A percentile compares a stretch with the other conserved stretches of the same genome.
phyloP scores from a whole-genome alignment of 2,113 vertebrate genomes.

The Pseudopodoces humilis region DNA sequence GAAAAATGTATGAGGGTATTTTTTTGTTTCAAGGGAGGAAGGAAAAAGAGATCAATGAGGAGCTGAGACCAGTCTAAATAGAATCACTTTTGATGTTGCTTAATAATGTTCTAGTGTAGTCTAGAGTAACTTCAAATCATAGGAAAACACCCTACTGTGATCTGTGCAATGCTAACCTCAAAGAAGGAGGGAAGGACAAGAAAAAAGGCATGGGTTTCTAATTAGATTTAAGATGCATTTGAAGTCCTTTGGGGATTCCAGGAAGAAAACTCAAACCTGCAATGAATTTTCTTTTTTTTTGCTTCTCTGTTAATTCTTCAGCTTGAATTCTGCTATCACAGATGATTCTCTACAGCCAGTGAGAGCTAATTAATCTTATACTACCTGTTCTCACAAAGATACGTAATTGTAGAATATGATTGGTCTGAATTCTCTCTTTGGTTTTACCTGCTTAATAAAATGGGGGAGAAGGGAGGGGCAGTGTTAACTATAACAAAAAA shows the following conservation, averaged over 20 bases:
- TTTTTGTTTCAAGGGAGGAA: slow-evolving; percentile 16
- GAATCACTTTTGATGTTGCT: neutral
- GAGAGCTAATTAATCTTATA: neutral
- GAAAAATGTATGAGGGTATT: neutral
- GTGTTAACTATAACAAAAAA: neutral
- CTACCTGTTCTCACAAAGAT: neutral
- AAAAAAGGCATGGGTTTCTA: neutral
- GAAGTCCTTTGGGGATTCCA: neutral
- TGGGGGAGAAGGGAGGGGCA: neutral
- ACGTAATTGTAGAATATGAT: neutral
- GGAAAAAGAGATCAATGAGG: slow-evolving; percentile 35
- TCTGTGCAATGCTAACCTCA: neutral
- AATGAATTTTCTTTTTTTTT: neutral
- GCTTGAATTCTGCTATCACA: neutral
- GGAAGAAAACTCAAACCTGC: neutral
- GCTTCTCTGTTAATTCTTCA: neutral
- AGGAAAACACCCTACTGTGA: neutral
- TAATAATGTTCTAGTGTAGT: neutral
- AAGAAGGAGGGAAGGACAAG: neutral
- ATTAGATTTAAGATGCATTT: neutral
- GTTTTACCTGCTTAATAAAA: neutral
- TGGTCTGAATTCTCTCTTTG: neutral
- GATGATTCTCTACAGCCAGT: neutral
- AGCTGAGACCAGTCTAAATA: slow-evolving; percentile 6
- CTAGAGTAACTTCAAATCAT: neutral